These are phyloP conservation scores for Acleris literana DNA, from an alignment of 2,888 invertebrate genomes.

Conservation along the genomic window DNA sequence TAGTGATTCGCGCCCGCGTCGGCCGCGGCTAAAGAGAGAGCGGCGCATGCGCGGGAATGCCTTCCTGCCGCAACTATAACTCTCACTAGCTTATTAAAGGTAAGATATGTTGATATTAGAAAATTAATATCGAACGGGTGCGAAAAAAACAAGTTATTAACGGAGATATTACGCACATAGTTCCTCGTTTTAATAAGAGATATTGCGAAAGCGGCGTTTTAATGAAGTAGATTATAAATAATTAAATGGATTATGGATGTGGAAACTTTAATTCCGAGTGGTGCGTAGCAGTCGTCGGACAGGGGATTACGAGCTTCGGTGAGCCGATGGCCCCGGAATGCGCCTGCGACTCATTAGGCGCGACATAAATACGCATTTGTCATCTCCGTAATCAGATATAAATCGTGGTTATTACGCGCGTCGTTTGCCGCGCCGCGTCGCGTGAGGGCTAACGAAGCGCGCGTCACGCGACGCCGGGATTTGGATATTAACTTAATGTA, in stretches of 20 bases:
- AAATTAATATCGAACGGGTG: conserved; percentile 26
- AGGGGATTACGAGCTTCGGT: conserved; percentile 16
- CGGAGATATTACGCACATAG: conserved; percentile 15
- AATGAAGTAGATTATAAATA: conserved; percentile 6
- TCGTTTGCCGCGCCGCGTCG: conserved; percentile 30
- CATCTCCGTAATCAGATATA: conserved; percentile 34
- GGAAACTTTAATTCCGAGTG: conserved; percentile 3
- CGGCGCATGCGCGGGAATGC: conserved; percentile 25
- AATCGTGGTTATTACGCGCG: conserved; percentile 35
- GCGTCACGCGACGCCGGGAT: conserved; percentile 19
- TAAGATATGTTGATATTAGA: conserved; percentile 29
- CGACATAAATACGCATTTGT: conserved; percentile 35
- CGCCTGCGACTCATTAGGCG: conserved; percentile 26
- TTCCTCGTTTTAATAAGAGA: conserved; percentile 4
- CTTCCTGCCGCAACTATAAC: conserved; percentile 25
- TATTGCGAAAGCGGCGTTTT: conserved; percentile 27
- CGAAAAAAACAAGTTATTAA: conserved; percentile 21
- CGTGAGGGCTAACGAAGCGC: conserved; percentile 29
- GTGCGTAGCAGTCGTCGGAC: neutral
- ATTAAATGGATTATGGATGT: neutral
- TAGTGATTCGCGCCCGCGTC: conserved; percentile 2
- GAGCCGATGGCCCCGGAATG: conserved; percentile 6
- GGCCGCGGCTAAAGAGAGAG: conserved; percentile 12
- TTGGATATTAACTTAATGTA: conserved; percentile 24
- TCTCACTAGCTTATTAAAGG: conserved; percentile 20